Percentiles rank a stretch among this genome's conserved stretches.
phyloP scores from a whole-genome alignment of 2,888 invertebrate species.

The Lobophora halterata region DNA sequence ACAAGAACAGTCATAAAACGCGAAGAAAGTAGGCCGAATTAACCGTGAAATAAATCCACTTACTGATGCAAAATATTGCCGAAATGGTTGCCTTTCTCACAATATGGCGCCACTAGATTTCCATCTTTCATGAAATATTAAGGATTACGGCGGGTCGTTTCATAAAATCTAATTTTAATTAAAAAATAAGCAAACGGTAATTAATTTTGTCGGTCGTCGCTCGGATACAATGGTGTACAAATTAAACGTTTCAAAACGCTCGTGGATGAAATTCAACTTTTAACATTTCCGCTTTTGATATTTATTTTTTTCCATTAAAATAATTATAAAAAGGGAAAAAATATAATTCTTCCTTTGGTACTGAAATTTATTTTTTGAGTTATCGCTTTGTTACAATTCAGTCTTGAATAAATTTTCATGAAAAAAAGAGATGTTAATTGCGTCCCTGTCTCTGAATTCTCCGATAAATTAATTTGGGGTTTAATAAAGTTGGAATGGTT shows the following conservation, averaged over 20 bases:
- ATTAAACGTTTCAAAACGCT: slow-evolving; percentile 56
- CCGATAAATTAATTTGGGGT: slow-evolving; percentile 56
- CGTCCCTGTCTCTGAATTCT: slow-evolving; percentile 38
- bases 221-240: slow-evolving; percentile 63
- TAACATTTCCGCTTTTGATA: slow-evolving; percentile 44
- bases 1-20: slow-evolving; percentile 41
- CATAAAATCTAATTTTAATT: slow-evolving; percentile 75
- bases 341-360: slow-evolving; percentile 39
- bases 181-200: slow-evolving; percentile 74
- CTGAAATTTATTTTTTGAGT: slow-evolving; percentile 36
- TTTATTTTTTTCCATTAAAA: slow-evolving; percentile 52
- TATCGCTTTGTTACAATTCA: slow-evolving; percentile 38
- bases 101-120: slow-evolving; percentile 77
- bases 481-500: slow-evolving; percentile 60
- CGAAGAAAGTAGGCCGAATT: slow-evolving; percentile 59
- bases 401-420: slow-evolving; percentile 32
- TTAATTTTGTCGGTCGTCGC: slow-evolving; percentile 61
- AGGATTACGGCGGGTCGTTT: slow-evolving; percentile 67
- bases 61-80: slow-evolving; percentile 70
- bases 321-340: slow-evolving; percentile 39
- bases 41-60: slow-evolving; percentile 64
- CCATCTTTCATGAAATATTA: slow-evolving; percentile 77
- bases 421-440: slow-evolving; percentile 44
- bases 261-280: slow-evolving; percentile 43
- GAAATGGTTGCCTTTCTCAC: slow-evolving; percentile 71